These are phyloP conservation scores for Epizoanthus stellaris DNA, from an alignment of 92 coral and sea anemone genomes.

Conservation along the genomic window DNA sequence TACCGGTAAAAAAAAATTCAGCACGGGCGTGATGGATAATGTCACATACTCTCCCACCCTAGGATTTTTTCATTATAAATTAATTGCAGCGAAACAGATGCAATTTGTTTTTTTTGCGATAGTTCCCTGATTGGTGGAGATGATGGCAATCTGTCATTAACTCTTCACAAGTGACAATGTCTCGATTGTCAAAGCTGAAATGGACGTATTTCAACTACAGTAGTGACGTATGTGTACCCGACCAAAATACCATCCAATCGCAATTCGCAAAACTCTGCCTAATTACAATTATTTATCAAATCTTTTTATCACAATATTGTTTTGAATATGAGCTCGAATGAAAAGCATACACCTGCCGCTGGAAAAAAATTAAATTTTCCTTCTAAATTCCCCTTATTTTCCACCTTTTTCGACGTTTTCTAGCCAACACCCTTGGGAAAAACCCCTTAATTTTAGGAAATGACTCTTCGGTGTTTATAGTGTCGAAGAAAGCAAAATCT, in stretches of 20 bases:
- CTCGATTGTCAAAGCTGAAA: constrained; percentile 59
- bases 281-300: constrained; percentile 91
- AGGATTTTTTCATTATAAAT: constrained; percentile 77
- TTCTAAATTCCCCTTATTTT: constrained; percentile 29
- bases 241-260: constrained; percentile 82
- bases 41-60: constrained; percentile 51
- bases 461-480: neutral
- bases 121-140: constrained; percentile 62
- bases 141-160: constrained; percentile 64
- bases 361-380: constrained; percentile 37
- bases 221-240: constrained; percentile 53
- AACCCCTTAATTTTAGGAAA: neutral
- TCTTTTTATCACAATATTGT: constrained; percentile 91
- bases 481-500: constrained; percentile 11
- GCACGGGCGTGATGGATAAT: constrained; percentile 25
- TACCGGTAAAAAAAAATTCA: neutral
- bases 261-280: constrained; percentile 68
- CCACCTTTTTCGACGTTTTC: neutral
- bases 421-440: constrained; percentile 40
- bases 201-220: constrained; percentile 61
- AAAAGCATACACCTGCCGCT: constrained; percentile 77
- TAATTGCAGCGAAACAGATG: constrained; percentile 87
- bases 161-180: constrained; percentile 59
- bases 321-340: constrained; percentile 67
- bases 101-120: constrained; percentile 54